Evolutionary conservation across 53 echinoderm and acorn worm species (phyloP).

Genomic region (Patiria pectinifera): DNA sequence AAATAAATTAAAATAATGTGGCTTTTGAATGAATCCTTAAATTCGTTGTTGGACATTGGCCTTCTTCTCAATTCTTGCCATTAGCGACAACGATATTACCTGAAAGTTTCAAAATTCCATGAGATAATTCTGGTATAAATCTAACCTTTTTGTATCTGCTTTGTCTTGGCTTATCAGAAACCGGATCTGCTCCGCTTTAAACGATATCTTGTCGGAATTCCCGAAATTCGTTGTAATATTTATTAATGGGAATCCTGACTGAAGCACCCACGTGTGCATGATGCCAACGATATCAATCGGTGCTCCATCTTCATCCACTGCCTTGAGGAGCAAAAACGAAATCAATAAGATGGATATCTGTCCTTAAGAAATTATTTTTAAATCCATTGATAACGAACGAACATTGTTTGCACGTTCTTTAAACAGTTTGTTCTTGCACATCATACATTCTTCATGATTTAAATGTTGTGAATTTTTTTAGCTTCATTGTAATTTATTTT

Average conservation of each 20-base stretch:
- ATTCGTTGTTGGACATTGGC: neutral
- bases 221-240: slow-evolving; percentile 70
- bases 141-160: neutral
- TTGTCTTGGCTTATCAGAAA: slow-evolving; percentile 73
- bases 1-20: neutral
- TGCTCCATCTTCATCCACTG: neutral
- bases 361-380: no score
- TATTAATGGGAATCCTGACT: slow-evolving; percentile 87
- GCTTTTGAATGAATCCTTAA: neutral
- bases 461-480: no score
- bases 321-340: neutral
- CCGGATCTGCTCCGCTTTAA: slow-evolving; percentile 78
- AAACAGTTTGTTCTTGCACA: no score
- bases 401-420: no score
- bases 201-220: slow-evolving; percentile 10
- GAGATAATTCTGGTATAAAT: neutral
- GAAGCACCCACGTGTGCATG: slow-evolving; percentile 95
- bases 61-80: neutral
- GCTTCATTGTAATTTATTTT: no score
- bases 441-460: no score
- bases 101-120: neutral
- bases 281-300: slow-evolving; percentile 71
- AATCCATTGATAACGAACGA: no score
- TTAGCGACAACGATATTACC: neutral
- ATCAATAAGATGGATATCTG: no score